Evolutionary conservation across 2,797 vertebrate genomes (phyloP).

Genomic region (Microcaecilia unicolor): DNA sequence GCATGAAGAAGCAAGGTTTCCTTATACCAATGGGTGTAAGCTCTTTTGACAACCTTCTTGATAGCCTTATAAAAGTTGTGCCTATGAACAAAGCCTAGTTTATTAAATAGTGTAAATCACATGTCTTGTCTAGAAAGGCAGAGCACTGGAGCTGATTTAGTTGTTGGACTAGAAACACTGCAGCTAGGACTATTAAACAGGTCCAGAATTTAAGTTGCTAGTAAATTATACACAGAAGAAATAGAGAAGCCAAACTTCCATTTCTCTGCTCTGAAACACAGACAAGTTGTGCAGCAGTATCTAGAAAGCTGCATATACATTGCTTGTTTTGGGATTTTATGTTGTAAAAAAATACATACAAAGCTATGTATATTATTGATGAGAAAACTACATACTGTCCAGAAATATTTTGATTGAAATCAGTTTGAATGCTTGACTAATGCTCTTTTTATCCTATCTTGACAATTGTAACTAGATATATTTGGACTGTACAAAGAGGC

Average conservation of each 20-base stretch:
- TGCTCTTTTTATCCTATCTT: no score
- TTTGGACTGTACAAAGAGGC: no score
- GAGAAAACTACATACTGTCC: no score
- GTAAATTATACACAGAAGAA: conserved; percentile 40
- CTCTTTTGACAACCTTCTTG: conserved; percentile 29
- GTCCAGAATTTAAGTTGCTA: conserved; percentile 33
- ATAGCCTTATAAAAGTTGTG: conserved; percentile 16
- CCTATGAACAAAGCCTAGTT: conserved; percentile 24
- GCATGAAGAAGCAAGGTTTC: conserved; percentile 7
- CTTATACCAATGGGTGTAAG: conserved; percentile 15
- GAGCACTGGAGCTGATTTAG: conserved; percentile 32
- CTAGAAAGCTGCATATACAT: neutral
- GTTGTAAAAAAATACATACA: no score
- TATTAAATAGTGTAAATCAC: conserved; percentile 49
- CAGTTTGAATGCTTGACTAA: no score
- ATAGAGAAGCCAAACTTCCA: neutral
- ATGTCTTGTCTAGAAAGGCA: conserved; percentile 30
- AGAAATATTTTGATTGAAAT: no score
- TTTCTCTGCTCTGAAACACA: neutral
- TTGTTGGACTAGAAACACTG: conserved; percentile 38
- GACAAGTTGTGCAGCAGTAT: neutral
- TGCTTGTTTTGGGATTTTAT: no score
- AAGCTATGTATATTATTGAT: no score
- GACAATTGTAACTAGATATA: no score
- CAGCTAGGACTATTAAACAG: conserved; percentile 40